Evolutionary conservation across 2,797 vertebrate genomes (phyloP), one percentile per base, ranked within the genome.

Genomic region (Etheostoma nigrum): DNA sequence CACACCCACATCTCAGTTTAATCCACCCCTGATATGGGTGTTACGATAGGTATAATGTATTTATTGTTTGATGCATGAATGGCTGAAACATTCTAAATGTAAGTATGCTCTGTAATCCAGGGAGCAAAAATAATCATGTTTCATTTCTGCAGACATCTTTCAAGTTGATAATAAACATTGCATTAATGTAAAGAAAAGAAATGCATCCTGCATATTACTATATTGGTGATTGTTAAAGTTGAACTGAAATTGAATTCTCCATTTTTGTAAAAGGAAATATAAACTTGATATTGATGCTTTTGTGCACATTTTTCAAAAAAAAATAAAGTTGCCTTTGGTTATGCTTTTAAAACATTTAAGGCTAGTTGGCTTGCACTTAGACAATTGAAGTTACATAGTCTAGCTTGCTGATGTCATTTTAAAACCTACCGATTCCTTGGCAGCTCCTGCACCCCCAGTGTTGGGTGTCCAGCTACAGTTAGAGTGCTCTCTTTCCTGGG

Each of bases 1-100:
- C 44, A 57, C 75, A 79, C 51, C 71, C 63, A 49, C 70, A 75
- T 47, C 45, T 69, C 73, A 61, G 67, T 86, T 85, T 86, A 93
- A 95, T 95, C 93, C 94, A 66, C 68, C 67, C 70, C 84, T 82
- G 76, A 90, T 94, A 84, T 89, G 55, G 74, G 82, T 85, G 91
- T 92, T 76, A 78, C 12, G 3, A 71, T 54, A 65, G 71, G 75
- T 71, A 59, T 81, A 74, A 78, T 83, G 79, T 77, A 79, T 87
- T 71, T 78, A 74, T 79, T 64, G 57, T 84, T 67, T 73, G 76
- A 86, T 81, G 49, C 61, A 71, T 67, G 63, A 51, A 78, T 74
- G 33, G 63, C 70, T 70, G 67, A 89, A 82, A 74, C 68, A 62
- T 79, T 75, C 55, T 40, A 54, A 57, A 68, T 68, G 19, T 51